These are phyloP conservation scores for Muscidifurax raptorellus DNA, from an alignment of 1,140 invertebrate genomes.

Conservation along the genomic window DNA sequence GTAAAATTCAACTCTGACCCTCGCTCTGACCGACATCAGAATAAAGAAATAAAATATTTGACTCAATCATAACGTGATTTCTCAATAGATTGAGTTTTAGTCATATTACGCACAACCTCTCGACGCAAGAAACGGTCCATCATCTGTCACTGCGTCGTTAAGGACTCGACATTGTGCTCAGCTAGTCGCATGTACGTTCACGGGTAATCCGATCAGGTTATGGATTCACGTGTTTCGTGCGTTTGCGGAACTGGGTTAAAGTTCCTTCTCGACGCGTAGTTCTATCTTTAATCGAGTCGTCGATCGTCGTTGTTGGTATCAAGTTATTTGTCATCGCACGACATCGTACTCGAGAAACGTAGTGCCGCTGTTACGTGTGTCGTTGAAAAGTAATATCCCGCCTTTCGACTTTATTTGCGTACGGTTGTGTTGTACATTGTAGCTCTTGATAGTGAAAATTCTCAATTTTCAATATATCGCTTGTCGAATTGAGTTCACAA, in stretches of 20 bases:
- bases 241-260: conserved; percentile 60
- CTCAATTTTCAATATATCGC: too few species aligned
- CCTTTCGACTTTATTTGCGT: not conserved
- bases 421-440: too few species aligned
- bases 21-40: too few species aligned
- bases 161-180: not conserved
- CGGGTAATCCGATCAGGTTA: conserved; percentile 56
- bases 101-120: not conserved
- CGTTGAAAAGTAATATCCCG: not conserved
- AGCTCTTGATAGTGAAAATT: too few species aligned
- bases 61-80: not conserved
- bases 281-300: conserved; percentile 18
- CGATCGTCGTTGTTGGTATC: not conserved
- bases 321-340: not conserved
- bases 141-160: not conserved
- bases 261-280: conserved; percentile 34
- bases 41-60: not conserved
- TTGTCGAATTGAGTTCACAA: not conserved
- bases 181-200: not conserved
- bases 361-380: not conserved
- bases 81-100: not conserved
- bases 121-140: not conserved
- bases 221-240: conserved; percentile 53
- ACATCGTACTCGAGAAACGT: not conserved
- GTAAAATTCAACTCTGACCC: not conserved